Conservation (phyloP, 2,113 vertebrate genomes). For the Pteropus alecto region DNA sequence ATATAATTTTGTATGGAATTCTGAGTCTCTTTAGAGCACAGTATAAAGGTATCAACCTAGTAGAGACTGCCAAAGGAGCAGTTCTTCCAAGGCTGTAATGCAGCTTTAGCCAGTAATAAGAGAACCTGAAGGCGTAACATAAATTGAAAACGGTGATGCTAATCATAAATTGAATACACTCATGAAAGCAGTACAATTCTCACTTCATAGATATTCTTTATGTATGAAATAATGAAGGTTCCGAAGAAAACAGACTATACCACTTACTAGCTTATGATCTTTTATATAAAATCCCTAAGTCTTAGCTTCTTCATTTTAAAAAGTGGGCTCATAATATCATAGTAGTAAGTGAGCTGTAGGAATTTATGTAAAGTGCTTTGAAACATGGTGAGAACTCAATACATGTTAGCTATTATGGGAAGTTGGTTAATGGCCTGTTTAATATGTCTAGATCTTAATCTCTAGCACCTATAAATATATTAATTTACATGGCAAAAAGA, state of each 20-base stretch:
- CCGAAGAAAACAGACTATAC: neutral
- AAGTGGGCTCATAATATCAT: neutral
- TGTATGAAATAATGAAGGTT: neutral
- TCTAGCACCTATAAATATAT: neutral
- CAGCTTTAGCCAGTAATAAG: neutral
- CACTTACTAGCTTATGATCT: neutral
- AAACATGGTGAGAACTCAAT: neutral
- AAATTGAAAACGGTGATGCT: neutral
- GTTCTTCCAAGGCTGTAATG: accelerated
- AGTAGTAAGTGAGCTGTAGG: neutral
- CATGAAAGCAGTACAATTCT: neutral
- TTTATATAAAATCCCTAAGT: neutral
- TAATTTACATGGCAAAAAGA: neutral
- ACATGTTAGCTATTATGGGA: neutral
- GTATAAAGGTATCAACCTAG: neutral
- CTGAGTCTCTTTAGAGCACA: neutral
- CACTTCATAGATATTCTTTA: neutral
- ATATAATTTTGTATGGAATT: neutral
- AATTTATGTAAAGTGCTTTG: neutral
- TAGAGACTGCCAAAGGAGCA: neutral
- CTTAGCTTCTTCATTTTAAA: neutral
- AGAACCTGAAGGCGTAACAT: neutral
- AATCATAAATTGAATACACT: neutral
- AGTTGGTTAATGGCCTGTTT: neutral
- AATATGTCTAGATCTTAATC: accelerated